Base-by-base conservation (phyloP, 2,797 vertebrate genomes). In the Acipenser ruthenus region DNA sequence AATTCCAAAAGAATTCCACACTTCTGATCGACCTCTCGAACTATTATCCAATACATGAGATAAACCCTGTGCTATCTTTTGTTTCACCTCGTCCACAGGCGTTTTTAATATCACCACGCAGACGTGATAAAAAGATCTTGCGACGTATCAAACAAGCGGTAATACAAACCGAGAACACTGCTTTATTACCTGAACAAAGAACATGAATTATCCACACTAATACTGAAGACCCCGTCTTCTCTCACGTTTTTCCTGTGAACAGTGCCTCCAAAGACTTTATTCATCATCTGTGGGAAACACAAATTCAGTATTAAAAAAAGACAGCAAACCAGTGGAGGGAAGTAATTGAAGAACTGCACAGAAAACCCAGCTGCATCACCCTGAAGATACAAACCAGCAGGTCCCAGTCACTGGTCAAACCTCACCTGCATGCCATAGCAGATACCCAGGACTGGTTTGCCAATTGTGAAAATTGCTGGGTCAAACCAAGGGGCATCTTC, bases 351-450 rank as follows among this genome's bases (percentile, higher is more conserved):
- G 23, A 37, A 37, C 23, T 37, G 23, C 23, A 37, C 23, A 48
- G 59, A 18, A 47, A n/a, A 8, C 52, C 5, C 10, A 10, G 10
- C 8, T 49, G 3, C 8, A 56, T 65, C 5, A 65, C 12, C 8
- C 64, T 2, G 10, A 65, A 50, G 68, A 48, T n/a, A 60, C 50
- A 50, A 53, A 0, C 6, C 47, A 49, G 60, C 50, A 66, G 69
- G 8, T 56, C 5, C 6, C 49, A 15, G 47, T 52, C n/a, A 8
- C 11, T 55, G 6, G 8, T 15, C 49, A 50, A 10, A 4, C 53
- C 76, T 59, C 78, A 99, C 97, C 97, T 99, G 97, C 97, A 99
- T 99, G 75, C 97, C 97, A 77, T 99, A 99, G 83, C 97, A 99
- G 81, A 99, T 99, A 59, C 97, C 97, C 68, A 99, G 90, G 50